phyloP scores from a whole-genome alignment of 2,888 invertebrate species.

The Drosophila seclusa region DNA sequence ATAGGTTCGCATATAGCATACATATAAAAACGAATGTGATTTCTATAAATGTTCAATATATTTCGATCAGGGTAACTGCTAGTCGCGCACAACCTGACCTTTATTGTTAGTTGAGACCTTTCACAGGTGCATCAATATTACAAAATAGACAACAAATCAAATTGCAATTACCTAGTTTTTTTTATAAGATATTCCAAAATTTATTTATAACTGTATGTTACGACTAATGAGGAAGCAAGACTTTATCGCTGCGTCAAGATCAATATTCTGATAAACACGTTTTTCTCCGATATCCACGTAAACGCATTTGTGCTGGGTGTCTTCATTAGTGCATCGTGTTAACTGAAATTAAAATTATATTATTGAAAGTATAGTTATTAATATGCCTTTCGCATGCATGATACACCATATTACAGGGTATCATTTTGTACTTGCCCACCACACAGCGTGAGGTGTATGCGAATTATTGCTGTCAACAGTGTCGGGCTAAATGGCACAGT shows the following conservation, averaged over 20 bases:
- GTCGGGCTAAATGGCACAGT: background rate
- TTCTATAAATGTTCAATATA: background rate
- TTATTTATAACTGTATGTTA: background rate
- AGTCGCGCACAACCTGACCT: background rate
- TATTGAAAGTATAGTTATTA: background rate
- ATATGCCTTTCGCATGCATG: background rate
- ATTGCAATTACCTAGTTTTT: background rate
- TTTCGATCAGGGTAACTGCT: background rate
- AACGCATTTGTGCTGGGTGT: conserved; percentile 1
- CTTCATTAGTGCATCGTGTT: too few species aligned
- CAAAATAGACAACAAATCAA: background rate
- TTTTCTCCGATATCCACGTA: background rate
- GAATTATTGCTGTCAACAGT: background rate
- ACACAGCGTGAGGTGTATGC: background rate
- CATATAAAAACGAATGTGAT: background rate
- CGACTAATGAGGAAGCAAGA: background rate
- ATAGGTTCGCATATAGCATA: background rate
- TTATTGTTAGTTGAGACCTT: background rate
- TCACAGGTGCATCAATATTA: background rate
- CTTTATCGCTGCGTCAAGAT: background rate
- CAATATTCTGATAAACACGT: background rate
- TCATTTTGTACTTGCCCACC: background rate
- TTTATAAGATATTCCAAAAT: conserved; percentile 6
- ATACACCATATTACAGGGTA: background rate
- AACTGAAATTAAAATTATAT: background rate